Conservation (phyloP, 2,888 invertebrate genomes). For the Geotrupes spiniger region DNA sequence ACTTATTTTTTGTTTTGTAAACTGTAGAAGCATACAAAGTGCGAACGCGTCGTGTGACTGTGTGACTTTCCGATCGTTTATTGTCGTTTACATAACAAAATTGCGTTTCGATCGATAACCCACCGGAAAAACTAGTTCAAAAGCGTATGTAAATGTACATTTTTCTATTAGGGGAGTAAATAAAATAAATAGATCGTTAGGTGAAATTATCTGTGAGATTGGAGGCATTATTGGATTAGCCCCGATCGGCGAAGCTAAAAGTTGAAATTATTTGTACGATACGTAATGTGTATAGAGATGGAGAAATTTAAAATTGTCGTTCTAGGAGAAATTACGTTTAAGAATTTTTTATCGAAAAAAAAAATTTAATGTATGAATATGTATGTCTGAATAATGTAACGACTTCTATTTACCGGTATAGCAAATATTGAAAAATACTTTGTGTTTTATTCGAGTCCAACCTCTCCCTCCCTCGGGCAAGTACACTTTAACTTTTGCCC, state of each 20-base stretch:
- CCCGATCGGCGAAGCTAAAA: not conserved
- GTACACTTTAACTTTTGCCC: too few species aligned
- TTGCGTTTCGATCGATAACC: too few species aligned
- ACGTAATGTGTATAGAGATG: too few species aligned
- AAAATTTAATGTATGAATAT: constrained; percentile 23
- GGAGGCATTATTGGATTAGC: constrained; percentile 1
- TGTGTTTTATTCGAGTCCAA: constrained; percentile 13
- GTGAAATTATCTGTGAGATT: constrained; percentile 4
- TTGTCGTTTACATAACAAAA: too few species aligned
- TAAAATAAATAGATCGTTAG: too few species aligned
- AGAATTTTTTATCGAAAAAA: constrained; percentile 13
- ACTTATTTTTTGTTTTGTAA: constrained; percentile 5
- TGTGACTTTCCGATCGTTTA: too few species aligned
- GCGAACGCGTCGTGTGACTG: too few species aligned
- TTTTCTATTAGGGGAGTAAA: too few species aligned
- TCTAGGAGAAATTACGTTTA: not conserved
- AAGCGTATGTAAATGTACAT: too few species aligned
- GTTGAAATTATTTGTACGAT: not conserved
- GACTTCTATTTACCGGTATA: constrained; percentile 37
- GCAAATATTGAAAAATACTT: constrained; percentile 35
- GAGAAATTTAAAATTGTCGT: too few species aligned
- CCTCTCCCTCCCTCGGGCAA: not conserved
- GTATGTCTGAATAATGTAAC: constrained; percentile 39
- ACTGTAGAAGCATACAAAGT: constrained; percentile 5
- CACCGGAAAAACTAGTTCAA: too few species aligned